These are phyloP conservation scores for Enteromius viviparus DNA, from an alignment of 2,797 vertebrate species.

Conservation along the genomic window DNA sequence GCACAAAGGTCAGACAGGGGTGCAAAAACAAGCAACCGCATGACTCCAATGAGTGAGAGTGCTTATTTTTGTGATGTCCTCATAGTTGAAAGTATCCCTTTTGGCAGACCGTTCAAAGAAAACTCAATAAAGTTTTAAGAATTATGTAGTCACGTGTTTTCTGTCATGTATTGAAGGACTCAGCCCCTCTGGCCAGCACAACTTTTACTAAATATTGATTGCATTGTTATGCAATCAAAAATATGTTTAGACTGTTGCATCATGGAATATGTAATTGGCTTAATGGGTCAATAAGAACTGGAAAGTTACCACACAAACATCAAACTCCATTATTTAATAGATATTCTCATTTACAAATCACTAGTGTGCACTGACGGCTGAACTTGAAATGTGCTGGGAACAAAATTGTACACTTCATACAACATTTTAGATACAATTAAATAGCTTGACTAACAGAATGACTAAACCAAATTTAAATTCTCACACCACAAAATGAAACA, in stretches of 20 bases:
- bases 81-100: constrained; percentile 61
- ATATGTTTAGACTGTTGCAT: constrained; percentile 20
- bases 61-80: constrained; percentile 62
- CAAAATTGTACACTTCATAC: background rate
- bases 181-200: constrained; percentile 11
- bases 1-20: constrained; percentile 42
- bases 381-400: background rate
- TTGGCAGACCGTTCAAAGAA: constrained; percentile 67
- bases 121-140: constrained; percentile 77
- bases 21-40: constrained; percentile 41
- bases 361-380: background rate
- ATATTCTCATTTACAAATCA: constrained; percentile 11
- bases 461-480: background rate
- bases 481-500: background rate
- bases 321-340: constrained; percentile 24
- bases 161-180: constrained; percentile 4
- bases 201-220: constrained; percentile 1
- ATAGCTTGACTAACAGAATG: background rate
- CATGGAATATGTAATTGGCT: constrained; percentile 25
- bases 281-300: constrained; percentile 32
- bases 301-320: constrained; percentile 21
- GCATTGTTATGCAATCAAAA: constrained; percentile 33
- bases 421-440: constrained; percentile 8
- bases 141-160: constrained; percentile 20
- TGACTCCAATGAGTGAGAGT: constrained; percentile 63